These are phyloP conservation scores for Camelus bactrianus DNA, from an alignment of 2,113 vertebrate species.

Conservation along the genomic window DNA sequence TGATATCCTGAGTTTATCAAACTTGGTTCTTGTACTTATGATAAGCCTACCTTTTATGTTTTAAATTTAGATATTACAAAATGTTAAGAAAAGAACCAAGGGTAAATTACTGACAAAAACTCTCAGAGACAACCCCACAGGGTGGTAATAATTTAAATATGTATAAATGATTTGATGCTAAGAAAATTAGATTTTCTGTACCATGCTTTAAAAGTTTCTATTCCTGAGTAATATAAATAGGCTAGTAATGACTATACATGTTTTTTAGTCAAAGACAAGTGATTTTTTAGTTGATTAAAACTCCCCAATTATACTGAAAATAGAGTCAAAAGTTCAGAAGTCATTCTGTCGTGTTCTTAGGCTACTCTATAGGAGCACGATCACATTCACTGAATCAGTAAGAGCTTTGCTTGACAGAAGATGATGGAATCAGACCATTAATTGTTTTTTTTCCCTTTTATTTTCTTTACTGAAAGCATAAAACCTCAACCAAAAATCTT, in stretches of 20 bases:
- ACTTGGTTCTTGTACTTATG: not conserved
- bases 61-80: not conserved
- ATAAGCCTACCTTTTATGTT: not conserved
- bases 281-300: slow-evolving; percentile 45
- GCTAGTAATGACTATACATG: not conserved
- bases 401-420: slow-evolving; percentile 40
- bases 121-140: not conserved
- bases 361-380: not conserved
- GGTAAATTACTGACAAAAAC: not conserved
- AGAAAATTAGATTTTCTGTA: slow-evolving; percentile 33
- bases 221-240: not conserved
- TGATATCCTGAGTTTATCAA: not conserved
- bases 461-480: slow-evolving; percentile 58
- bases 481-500: slow-evolving; percentile 53
- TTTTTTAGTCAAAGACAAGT: slow-evolving; percentile 27
- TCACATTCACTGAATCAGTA: not conserved
- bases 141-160: not conserved
- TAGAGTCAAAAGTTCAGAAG: slow-evolving; percentile 24
- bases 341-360: not conserved
- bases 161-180: not conserved
- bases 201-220: slow-evolving; percentile 30
- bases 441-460: slow-evolving; percentile 23
- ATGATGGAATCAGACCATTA: not conserved
- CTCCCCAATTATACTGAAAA: not conserved
- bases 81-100: not conserved